Conservation (phyloP, 1,140 invertebrate species). For the Tetraneura akinire region DNA sequence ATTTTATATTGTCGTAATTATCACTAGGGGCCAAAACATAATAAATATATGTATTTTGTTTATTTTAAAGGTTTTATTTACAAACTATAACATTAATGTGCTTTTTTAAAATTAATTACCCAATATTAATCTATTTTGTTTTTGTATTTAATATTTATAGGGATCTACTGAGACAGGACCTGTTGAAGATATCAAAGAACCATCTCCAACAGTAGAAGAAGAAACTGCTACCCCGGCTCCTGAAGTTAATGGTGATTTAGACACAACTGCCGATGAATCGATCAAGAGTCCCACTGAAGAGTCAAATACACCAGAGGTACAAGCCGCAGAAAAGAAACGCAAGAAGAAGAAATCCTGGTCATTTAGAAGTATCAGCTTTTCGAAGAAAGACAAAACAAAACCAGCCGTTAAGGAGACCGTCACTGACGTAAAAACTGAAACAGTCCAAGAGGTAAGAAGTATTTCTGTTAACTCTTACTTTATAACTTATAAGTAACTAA, state of each 20-base stretch:
- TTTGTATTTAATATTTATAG: too few species aligned
- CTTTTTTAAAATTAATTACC: background rate
- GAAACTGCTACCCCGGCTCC: background rate
- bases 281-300: constrained; percentile 12
- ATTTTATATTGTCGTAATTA: constrained; percentile 1
- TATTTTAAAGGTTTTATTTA: too few species aligned
- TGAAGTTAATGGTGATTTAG: constrained; percentile 37
- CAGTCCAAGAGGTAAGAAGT: constrained; percentile 28
- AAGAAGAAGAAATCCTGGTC: constrained; percentile 86
- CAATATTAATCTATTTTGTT: too few species aligned
- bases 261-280: constrained; percentile 7
- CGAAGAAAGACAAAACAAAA: constrained; percentile 81
- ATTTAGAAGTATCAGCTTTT: constrained; percentile 80
- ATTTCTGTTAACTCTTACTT: too few species aligned
- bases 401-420: constrained; percentile 59
- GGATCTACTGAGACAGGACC: constrained; percentile 14
- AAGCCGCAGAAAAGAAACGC: constrained; percentile 69
- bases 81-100: background rate
- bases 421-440: constrained; percentile 29
- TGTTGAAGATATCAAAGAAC: constrained; percentile 15
- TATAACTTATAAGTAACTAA: too few species aligned
- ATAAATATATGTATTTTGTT: background rate
- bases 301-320: constrained; percentile 53
- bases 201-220: background rate
- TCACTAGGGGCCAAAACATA: background rate